Percentiles rank a stretch among this genome's conserved stretches.
These are phyloP conservation scores for Ophioderma brevispina DNA, from an alignment of 35 echinoderm and acorn worm species.

Conservation along the genomic window DNA sequence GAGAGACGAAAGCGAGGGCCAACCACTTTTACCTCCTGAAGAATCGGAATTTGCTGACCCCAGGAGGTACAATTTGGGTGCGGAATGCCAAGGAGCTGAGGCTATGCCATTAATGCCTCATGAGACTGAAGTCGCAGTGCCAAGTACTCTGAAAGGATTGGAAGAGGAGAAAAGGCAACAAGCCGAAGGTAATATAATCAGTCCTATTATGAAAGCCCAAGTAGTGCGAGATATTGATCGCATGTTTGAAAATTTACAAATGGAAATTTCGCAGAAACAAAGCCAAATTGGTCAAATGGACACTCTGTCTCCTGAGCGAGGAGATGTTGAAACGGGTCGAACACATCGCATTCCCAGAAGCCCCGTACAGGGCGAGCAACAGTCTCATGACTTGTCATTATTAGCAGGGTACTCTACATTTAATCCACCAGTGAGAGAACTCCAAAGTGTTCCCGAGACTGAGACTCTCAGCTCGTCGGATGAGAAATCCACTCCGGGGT, in stretches of 20 bases:
- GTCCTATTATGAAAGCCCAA: constrained; percentile 59
- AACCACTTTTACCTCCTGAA: background rate
- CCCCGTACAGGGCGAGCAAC: constrained; percentile 65
- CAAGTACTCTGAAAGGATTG: background rate
- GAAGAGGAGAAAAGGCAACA: constrained; percentile 39
- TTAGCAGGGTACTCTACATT: constrained; percentile 89
- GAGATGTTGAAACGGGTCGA: background rate
- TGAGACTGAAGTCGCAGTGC: background rate
- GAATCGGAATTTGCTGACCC: background rate
- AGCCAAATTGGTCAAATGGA: constrained; percentile 11
- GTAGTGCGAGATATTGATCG: constrained; percentile 65
- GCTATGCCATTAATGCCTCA: background rate
- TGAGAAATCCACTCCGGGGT: constrained; percentile 43
- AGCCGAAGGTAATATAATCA: constrained; percentile 53
- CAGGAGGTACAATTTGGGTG: background rate
- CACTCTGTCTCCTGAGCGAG: background rate
- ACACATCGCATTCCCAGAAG: constrained; percentile 24
- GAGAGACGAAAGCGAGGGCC: background rate
- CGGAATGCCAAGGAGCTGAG: constrained; percentile 3
- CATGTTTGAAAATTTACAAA: constrained; percentile 91
- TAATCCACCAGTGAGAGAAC: constrained; percentile 76
- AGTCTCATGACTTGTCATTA: constrained; percentile 80
- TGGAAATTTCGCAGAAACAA: constrained; percentile 58
- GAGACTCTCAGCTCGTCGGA: constrained; percentile 45
- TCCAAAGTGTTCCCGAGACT: constrained; percentile 29